Conservation (phyloP, 2,797 vertebrate genomes). For the Peromyscus attwateri region DNA sequence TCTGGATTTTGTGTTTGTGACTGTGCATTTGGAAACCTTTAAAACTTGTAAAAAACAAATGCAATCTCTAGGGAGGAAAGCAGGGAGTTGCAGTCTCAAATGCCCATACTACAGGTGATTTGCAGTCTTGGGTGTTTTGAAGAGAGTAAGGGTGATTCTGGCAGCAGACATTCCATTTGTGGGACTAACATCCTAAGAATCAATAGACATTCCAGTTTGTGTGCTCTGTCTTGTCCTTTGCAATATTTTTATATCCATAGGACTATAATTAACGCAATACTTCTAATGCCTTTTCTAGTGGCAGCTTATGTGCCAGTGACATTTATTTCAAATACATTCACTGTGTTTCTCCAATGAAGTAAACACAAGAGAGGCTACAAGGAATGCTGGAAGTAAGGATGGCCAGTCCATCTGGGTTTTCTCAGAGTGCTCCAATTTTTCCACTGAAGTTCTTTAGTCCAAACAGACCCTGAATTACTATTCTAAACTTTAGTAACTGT, state of each 20-base stretch:
- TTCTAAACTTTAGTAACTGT: not conserved
- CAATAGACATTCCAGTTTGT: not conserved
- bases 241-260: not conserved
- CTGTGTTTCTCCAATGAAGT: not conserved
- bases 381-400: not conserved
- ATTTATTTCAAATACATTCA: not conserved
- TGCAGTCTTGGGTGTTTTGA: not conserved
- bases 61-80: not conserved
- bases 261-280: not conserved
- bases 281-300: not conserved
- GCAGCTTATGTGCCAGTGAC: not conserved
- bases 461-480: not conserved
- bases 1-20: constrained; percentile 12
- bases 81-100: not conserved
- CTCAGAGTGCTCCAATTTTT: not conserved
- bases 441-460: not conserved
- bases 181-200: not conserved
- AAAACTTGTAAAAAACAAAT: not conserved
- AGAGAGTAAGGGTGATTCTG: not conserved
- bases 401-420: not conserved
- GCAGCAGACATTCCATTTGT: not conserved
- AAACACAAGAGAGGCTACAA: not conserved
- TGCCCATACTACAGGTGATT: not conserved
- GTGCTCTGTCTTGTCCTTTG: not conserved
- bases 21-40: not conserved